Percentiles rank a stretch among this genome's conserved stretches.
Evolutionary conservation across 2,113 vertebrate genomes (phyloP).

Genomic region (Ranitomeya imitator): DNA sequence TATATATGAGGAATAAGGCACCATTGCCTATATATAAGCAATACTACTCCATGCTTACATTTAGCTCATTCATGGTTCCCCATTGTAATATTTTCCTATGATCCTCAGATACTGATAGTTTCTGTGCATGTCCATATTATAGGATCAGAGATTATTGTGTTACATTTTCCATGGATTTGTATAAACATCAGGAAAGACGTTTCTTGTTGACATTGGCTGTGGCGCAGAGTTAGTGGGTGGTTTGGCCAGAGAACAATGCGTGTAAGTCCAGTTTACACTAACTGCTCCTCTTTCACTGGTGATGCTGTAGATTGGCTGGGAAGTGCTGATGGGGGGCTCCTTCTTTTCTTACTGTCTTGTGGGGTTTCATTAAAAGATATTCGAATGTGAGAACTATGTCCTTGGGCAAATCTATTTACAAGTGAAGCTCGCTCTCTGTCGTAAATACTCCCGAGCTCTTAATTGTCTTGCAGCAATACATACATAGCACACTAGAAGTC

Average conservation of each 20-base stretch:
- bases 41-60: not conserved
- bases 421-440: conserved; percentile 21
- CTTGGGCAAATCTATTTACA: conserved; percentile 47
- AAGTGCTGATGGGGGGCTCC: not conserved
- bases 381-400: conserved; percentile 43
- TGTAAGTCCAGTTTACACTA: not conserved
- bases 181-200: not conserved
- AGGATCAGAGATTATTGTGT: not conserved
- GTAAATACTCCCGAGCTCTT: conserved; percentile 46
- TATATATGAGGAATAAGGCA: not conserved
- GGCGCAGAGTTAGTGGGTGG: not conserved
- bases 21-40: too few relatives aligned
- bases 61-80: not conserved
- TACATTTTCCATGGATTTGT: not conserved
- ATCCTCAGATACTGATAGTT: not conserved
- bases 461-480: conserved; percentile 53
- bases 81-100: not conserved
- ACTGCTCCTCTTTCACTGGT: not conserved
- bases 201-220: not conserved
- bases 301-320: not conserved
- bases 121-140: not conserved
- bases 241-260: not conserved
- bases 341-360: conserved; percentile 49
- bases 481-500: conserved; percentile 30
- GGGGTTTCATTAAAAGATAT: conserved; percentile 56